Conservation (phyloP, 2,797 vertebrate genomes). For the Artibeus jamaicensis region DNA sequence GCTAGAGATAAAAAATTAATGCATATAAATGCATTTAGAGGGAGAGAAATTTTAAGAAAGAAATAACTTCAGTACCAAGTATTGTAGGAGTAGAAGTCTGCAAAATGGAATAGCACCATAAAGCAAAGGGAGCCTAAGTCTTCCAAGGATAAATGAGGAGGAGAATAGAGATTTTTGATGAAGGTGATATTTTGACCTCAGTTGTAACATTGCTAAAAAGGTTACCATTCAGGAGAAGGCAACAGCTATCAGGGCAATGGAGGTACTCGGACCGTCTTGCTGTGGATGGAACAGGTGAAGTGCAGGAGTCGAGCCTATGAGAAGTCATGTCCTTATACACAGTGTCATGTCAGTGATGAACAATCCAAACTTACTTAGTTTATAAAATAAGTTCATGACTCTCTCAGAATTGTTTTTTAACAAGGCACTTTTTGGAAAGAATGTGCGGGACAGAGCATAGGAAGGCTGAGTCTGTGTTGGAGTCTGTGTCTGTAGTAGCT, state of each 20-base stretch:
- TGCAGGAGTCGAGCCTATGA: neutral
- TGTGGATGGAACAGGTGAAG: neutral
- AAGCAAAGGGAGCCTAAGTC: neutral
- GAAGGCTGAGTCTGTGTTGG: neutral
- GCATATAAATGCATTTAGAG: neutral
- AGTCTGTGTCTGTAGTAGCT: neutral
- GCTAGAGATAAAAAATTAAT: neutral
- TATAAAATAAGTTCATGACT: neutral
- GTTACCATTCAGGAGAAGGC: neutral
- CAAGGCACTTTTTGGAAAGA: neutral
- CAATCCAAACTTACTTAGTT: neutral
- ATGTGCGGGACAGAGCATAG: neutral
- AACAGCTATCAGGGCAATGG: neutral
- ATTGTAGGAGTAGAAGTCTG: neutral
- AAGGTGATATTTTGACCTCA: neutral
- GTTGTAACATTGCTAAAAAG: neutral
- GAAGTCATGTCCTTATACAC: neutral
- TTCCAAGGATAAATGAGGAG: conserved; percentile 10
- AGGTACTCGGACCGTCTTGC: neutral
- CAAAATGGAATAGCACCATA: neutral
- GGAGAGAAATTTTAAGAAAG: neutral
- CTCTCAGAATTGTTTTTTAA: neutral
- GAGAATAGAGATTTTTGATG: neutral
- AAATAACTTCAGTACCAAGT: neutral
- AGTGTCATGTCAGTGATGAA: neutral